A percentile compares a stretch with the other conserved stretches of the same genome.
These are phyloP conservation scores for Apogon talboti DNA, from an alignment of 2,797 vertebrate genomes.

Conservation along the genomic window DNA sequence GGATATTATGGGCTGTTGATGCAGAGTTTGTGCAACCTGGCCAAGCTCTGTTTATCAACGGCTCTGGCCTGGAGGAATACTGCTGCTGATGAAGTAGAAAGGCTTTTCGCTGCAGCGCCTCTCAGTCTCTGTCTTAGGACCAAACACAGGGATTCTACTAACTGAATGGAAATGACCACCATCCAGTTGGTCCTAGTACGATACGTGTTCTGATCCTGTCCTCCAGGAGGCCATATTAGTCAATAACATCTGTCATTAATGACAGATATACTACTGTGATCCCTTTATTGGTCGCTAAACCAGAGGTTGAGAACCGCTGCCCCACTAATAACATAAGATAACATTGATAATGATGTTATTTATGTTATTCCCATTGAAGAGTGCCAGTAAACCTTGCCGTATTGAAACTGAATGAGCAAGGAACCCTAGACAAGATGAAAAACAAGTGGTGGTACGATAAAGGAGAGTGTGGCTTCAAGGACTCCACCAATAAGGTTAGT, in stretches of 20 bases:
- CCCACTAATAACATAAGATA: conserved; percentile 98
- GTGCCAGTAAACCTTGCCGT: conserved; percentile 99
- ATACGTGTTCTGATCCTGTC: not conserved
- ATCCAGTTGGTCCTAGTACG: not conserved
- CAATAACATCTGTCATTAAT: not conserved
- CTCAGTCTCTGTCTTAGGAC: conserved; percentile 66
- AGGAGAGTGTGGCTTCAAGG: conserved; percentile 90
- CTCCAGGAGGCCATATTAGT: not conserved
- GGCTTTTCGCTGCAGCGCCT: conserved; percentile 65
- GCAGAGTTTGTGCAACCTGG: conserved; percentile 49
- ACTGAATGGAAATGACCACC: not conserved
- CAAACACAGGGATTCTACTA: conserved; percentile 23
- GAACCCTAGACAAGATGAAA: conserved; percentile 99
- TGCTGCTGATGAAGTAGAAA: conserved; percentile 45
- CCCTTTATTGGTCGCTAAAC: conserved; percentile 38
- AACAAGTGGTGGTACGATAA: conserved; percentile 98
- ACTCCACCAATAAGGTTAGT: conserved; percentile 90
- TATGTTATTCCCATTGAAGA: conserved; percentile 99
- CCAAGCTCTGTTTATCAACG: conserved; percentile 64
- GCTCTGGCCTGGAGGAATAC: conserved; percentile 49
- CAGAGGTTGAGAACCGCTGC: conserved; percentile 70
- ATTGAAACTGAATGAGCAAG: conserved; percentile 99
- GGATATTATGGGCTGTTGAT: conserved; percentile 45
- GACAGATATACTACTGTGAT: not conserved
- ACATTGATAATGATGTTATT: conserved; percentile 99